Conservation (phyloP, 2,888 invertebrate species). For the Diarsia rubi region DNA sequence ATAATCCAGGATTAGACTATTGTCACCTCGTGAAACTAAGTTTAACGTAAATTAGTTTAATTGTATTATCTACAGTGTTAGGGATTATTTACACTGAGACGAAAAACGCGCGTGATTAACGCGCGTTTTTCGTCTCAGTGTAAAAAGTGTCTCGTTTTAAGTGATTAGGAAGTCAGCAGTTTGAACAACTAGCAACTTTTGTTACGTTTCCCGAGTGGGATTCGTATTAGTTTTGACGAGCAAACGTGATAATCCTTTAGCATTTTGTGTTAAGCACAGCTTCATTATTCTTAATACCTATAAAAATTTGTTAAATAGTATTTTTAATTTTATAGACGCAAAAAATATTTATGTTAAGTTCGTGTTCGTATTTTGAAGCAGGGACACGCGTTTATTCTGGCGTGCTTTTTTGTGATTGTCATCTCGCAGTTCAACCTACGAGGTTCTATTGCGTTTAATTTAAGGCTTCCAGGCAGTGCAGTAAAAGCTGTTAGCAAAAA, state of each 20-base stretch:
- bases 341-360: background rate
- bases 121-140: too few relatives aligned
- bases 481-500: too few relatives aligned
- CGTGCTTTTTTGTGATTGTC: too few relatives aligned
- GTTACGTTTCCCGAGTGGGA: background rate
- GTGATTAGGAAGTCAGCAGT: background rate
- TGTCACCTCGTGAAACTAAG: constrained; percentile 17
- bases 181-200: background rate
- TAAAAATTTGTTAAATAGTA: too few relatives aligned
- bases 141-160: too few relatives aligned
- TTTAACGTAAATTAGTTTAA: constrained; percentile 18
- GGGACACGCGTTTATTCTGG: too few relatives aligned
- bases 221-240: background rate
- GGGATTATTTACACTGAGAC: background rate
- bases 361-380: background rate
- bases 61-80: background rate
- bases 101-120: background rate
- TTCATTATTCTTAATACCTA: background rate
- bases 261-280: background rate
- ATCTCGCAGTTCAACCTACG: too few relatives aligned
- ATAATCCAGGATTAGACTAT: constrained; percentile 31
- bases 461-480: too few relatives aligned
- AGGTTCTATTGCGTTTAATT: too few relatives aligned
- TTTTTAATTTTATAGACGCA: background rate
- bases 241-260: background rate